A percentile compares a stretch with the other conserved stretches of the same genome.
Conservation (phyloP, 2,113 vertebrate species). For the Thomomys bottae region DNA sequence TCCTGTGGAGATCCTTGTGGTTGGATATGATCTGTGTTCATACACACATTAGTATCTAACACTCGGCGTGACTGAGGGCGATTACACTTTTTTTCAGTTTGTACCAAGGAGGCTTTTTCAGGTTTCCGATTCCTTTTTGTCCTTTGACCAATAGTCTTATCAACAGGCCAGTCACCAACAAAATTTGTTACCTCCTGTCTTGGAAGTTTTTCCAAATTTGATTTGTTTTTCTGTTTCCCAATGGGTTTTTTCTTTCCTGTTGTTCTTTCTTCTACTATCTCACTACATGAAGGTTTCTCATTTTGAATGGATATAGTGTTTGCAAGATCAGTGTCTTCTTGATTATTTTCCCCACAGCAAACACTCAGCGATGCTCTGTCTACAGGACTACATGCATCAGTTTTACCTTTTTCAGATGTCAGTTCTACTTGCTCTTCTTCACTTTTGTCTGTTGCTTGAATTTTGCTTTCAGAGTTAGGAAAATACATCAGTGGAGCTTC, state of each 20-base stretch:
- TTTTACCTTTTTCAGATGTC: conserved; percentile 29
- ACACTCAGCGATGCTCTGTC: background rate
- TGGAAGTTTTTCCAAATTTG: conserved; percentile 56
- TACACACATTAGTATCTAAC: conserved; percentile 18
- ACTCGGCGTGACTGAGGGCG: conserved; percentile 45
- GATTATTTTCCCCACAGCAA: conserved; percentile 49
- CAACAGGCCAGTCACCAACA: conserved; percentile 94
- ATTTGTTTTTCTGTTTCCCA: conserved; percentile 71
- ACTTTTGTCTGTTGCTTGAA: conserved; percentile 54
- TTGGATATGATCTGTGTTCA: background rate
- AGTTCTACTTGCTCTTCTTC: conserved; percentile 54
- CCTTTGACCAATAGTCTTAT: conserved; percentile 90
- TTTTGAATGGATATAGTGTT: conserved; percentile 50
- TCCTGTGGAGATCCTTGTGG: conserved; percentile 48
- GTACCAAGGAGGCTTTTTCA: conserved; percentile 79
- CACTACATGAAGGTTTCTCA: conserved; percentile 31
- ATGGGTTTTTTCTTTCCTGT: conserved; percentile 44
- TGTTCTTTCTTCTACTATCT: conserved; percentile 55
- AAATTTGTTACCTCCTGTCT: conserved; percentile 86
- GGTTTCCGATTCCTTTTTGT: conserved; percentile 83
- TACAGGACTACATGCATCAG: background rate
- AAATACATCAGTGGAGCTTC: conserved; percentile 43
- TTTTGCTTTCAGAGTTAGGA: conserved; percentile 67
- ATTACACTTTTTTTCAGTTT: conserved; percentile 66
- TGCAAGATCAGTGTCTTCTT: conserved; percentile 47